Conservation (phyloP, 2,888 invertebrate species). For the Archaeoteleia sp. region DNA sequence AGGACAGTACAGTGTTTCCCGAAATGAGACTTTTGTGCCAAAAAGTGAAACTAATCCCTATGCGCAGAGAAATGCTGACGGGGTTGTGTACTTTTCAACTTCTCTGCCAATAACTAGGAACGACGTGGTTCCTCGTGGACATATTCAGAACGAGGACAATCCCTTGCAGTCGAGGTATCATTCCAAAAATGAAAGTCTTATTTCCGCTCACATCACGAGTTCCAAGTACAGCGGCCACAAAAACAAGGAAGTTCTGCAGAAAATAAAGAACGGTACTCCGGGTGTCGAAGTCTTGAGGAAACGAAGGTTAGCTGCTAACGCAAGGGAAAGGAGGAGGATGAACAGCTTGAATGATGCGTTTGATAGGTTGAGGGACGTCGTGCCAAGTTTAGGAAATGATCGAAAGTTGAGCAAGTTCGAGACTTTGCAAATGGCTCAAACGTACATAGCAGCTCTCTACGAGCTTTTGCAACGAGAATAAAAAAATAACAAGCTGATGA, state of each 20-base stretch:
- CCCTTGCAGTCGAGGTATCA: slow-evolving; percentile 56
- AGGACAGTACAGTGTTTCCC: slow-evolving; percentile 49
- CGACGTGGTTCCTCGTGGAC: slow-evolving; percentile 29
- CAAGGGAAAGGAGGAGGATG: slow-evolving; percentile 84
- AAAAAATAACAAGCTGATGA: no score
- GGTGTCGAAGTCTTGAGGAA: slow-evolving; percentile 78
- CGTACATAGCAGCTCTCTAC: slow-evolving; percentile 82
- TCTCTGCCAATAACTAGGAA: slow-evolving; percentile 52
- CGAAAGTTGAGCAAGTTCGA: slow-evolving; percentile 85
- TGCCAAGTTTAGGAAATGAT: slow-evolving; percentile 82
- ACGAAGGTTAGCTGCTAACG: slow-evolving; percentile 83
- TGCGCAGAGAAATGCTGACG: slow-evolving; percentile 41
- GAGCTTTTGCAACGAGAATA: slow-evolving; percentile 77
- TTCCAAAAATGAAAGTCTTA: slow-evolving; percentile 23
- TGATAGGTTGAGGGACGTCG: slow-evolving; percentile 82
- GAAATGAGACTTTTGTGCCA: slow-evolving; percentile 51
- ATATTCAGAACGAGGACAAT: slow-evolving; percentile 24
- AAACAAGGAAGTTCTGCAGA: slow-evolving; percentile 60
- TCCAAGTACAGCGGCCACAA: slow-evolving; percentile 55
- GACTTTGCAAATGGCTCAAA: slow-evolving; percentile 87
- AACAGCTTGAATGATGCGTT: slow-evolving; percentile 85
- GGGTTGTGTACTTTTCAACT: slow-evolving; percentile 55
- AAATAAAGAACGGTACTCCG: slow-evolving; percentile 63
- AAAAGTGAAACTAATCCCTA: slow-evolving; percentile 33
- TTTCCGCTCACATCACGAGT: slow-evolving; percentile 28